Percentiles rank a stretch among this genome's conserved stretches.
Evolutionary conservation across 2,797 vertebrate genomes (phyloP).

Genomic region (Perdix hodgsoniae): DNA sequence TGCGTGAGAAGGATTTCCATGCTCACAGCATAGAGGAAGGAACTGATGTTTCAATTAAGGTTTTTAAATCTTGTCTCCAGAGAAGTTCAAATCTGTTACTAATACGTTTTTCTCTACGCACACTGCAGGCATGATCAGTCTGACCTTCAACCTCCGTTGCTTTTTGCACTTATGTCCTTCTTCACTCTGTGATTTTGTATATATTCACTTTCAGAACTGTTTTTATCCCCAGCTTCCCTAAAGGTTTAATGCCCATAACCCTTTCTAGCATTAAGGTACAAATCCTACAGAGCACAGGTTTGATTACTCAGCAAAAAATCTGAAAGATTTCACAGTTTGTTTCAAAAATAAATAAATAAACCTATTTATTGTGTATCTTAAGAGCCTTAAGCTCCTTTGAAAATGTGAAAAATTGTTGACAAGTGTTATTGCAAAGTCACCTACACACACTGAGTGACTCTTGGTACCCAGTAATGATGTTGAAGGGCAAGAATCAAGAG

Average conservation of each 20-base stretch:
- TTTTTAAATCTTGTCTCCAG: conserved; percentile 47
- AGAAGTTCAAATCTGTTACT: conserved; percentile 35
- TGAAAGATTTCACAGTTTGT: background rate
- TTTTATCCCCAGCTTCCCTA: background rate
- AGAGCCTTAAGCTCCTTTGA: background rate
- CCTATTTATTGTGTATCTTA: too few relatives aligned
- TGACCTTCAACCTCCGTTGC: conserved; percentile 49
- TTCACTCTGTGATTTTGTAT: background rate
- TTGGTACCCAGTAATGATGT: background rate
- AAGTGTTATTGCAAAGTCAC: background rate
- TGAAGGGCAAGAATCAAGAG: background rate
- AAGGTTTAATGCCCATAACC: background rate
- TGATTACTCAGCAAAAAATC: background rate
- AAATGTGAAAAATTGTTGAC: background rate
- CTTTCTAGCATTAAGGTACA: background rate
- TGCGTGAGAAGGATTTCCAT: conserved; percentile 27
- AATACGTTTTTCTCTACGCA: background rate
- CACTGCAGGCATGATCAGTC: conserved; percentile 6
- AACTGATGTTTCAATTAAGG: conserved; percentile 39
- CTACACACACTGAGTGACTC: background rate
- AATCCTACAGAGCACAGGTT: background rate
- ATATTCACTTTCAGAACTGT: background rate
- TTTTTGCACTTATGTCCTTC: conserved; percentile 9
- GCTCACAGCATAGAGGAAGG: background rate
- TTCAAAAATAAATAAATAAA: too few relatives aligned